Percentiles rank a stretch among this genome's conserved stretches.
Evolutionary conservation across 2,888 invertebrate species (phyloP).

Genomic region (Teleiodes luculella): DNA sequence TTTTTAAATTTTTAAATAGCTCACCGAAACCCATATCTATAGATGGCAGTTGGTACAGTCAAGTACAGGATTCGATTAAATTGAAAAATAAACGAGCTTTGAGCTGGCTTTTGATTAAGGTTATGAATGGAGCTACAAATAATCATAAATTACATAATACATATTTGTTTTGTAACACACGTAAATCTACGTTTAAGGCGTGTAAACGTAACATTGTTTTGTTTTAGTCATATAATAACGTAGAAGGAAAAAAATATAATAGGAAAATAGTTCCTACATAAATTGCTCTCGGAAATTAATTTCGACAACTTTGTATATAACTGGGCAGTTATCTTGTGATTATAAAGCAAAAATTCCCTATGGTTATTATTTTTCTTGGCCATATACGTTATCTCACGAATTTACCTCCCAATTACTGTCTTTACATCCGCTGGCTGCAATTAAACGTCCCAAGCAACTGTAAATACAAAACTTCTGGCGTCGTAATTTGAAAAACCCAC

Average conservation of each 20-base stretch:
- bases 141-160: too few relatives aligned
- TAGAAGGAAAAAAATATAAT: too few relatives aligned
- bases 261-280: constrained; percentile 1
- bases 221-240: neutral
- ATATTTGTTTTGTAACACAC: too few relatives aligned
- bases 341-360: constrained; percentile 15
- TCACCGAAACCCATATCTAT: constrained; percentile 49
- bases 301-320: constrained; percentile 9
- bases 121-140: neutral
- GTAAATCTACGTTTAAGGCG: constrained; percentile 18
- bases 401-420: constrained; percentile 69
- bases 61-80: constrained; percentile 18
- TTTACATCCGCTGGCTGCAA: constrained; percentile 67
- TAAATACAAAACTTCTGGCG: constrained; percentile 66
- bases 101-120: neutral
- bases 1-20: constrained; percentile 68
- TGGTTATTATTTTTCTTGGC: constrained; percentile 14
- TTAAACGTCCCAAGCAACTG: constrained; percentile 73
- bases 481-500: constrained; percentile 67
- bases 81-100: neutral
- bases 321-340: constrained; percentile 13
- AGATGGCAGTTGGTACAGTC: constrained; percentile 36
- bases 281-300: constrained; percentile 4
- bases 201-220: neutral
- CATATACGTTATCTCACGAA: constrained; percentile 57